These are phyloP conservation scores for Fringilla coelebs DNA, from an alignment of 2,797 vertebrate genomes.

Conservation along the genomic window DNA sequence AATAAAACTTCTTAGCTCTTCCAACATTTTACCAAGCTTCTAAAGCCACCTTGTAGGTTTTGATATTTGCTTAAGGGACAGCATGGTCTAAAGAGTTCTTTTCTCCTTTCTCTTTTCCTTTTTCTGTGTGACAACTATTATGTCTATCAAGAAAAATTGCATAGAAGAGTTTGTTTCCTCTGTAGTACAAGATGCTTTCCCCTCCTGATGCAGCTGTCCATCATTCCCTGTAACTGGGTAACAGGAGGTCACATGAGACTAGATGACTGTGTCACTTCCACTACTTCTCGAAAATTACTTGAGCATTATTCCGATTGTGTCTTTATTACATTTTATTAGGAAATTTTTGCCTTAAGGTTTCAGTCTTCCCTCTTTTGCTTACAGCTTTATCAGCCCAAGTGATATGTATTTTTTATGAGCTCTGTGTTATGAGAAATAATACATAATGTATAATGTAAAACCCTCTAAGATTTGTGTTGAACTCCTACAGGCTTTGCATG, in stretches of 20 bases:
- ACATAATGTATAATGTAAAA: not conserved
- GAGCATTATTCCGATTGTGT: not conserved
- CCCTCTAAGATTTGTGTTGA: not conserved
- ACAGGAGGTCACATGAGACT: not conserved
- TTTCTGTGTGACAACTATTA: not conserved
- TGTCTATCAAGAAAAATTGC: not conserved
- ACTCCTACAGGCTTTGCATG: not conserved
- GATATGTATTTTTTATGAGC: slow-evolving; percentile 6
- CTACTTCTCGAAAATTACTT: not conserved
- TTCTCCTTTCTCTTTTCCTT: not conserved
- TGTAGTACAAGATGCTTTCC: not conserved
- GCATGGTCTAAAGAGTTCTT: not conserved
- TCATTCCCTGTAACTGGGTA: not conserved
- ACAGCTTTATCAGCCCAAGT: not conserved
- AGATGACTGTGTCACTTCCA: not conserved
- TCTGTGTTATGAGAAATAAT: not conserved
- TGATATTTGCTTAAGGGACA: not conserved
- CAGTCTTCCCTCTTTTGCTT: not conserved
- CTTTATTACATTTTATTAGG: slow-evolving; percentile 2
- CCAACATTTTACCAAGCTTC: not conserved
- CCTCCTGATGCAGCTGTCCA: not conserved
- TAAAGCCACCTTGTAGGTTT: not conserved
- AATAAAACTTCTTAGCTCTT: not conserved
- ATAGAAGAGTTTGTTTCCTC: not conserved
- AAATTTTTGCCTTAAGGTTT: slow-evolving; percentile 1